Base-by-base conservation (phyloP, 2,888 invertebrate genomes). In the Rotaria macrura region DNA sequence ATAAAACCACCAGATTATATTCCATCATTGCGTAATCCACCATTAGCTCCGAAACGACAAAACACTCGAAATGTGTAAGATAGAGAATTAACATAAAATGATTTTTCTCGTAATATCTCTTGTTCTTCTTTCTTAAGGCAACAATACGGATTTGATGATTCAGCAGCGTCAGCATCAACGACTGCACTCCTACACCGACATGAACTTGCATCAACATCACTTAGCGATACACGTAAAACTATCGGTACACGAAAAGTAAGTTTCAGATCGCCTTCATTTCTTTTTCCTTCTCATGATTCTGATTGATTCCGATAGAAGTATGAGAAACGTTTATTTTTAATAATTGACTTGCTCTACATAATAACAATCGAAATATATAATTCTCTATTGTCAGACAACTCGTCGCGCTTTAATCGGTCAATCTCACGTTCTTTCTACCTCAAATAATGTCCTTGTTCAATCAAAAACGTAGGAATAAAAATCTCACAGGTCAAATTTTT, bases 21-120 rank as follows among this genome's bases (percentile, higher is more conserved):
- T n/a, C 79, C 79, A 6, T n/a, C 43, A 3, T 79, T 79, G n/a
- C 40, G 79, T 10, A 79, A 79, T 43, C 79, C 79, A 43, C 79
- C 79, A 79, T 43, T 79, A 43, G 79, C 79, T 43, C 79, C 79
- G 3, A 79, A 79, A 79, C 7, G 79, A 79, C 40, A 40, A 43
- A 79, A 79, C 10, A 79, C 40, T 43, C 79, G 79, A 79, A 79
- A 43, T n/a, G n/a, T 79, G 40, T 79, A 79, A 25, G 79, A 43
- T 43, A 43, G 25, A n/a, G 1, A 25, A 23, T 23, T 14, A 17
- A 49, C 17, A 17, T 49, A 9, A 23, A 52, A 23, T 52, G 14
- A 23, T 52, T 52, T 52, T 52, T 52, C 1, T 23, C 23, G 7
- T 23, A 52, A 49, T 12, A 49, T 49, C 6, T 23, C 23, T n/a